These are phyloP conservation scores for Montipora foliosa DNA, from an alignment of 64 coral and sea anemone species.

Conservation along the genomic window DNA sequence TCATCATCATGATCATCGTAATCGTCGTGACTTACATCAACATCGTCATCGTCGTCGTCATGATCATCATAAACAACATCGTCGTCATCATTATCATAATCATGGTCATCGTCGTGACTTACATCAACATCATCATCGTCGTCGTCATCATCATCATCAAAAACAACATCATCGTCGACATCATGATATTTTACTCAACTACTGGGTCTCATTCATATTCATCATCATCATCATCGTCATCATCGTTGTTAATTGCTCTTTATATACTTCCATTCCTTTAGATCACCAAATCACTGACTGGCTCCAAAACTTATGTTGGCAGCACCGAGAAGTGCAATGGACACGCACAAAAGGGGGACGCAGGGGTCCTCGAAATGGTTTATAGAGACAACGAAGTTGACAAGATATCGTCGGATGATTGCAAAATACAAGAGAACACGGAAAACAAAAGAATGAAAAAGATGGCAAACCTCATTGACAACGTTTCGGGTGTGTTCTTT, in stretches of 20 bases:
- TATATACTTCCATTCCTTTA: background rate
- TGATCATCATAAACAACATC: too few species aligned
- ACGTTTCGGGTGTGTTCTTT: slow-evolving; percentile 33
- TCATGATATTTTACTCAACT: too few species aligned
- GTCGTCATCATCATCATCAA: too few species aligned
- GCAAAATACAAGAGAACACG: background rate
- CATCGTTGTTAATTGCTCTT: background rate
- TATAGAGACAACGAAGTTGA: background rate
- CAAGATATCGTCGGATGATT: background rate
- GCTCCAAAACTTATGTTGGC: background rate
- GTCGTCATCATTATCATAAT: too few species aligned
- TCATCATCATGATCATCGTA: too few species aligned
- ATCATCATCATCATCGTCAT: too few species aligned
- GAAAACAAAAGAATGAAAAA: background rate
- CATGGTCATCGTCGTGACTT: too few species aligned
- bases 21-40: too few species aligned
- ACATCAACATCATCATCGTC: too few species aligned
- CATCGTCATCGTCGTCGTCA: too few species aligned
- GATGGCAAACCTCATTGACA: slow-evolving; percentile 34
- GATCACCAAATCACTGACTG: background rate
- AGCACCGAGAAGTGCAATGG: background rate
- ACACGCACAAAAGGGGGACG: background rate
- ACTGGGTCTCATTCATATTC: too few species aligned
- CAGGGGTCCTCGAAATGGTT: slow-evolving; percentile 7
- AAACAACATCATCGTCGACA: too few species aligned